Evolutionary conservation across 2,797 vertebrate species (phyloP).

Genomic region (Enteromius trimaculatus): DNA sequence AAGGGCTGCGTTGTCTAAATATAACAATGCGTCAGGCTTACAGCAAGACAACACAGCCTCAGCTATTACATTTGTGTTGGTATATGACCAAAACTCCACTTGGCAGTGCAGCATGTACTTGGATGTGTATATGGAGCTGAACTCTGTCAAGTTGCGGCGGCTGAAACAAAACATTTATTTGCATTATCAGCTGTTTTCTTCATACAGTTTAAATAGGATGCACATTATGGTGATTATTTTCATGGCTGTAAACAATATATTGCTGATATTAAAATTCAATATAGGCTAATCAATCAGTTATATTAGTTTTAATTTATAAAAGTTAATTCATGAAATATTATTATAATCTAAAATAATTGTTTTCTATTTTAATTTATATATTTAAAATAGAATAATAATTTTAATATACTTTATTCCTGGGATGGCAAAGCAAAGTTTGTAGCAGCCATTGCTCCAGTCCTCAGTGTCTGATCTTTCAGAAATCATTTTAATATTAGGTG

Average conservation of each 20-base stretch:
- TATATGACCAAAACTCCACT: slow-evolving; percentile 14
- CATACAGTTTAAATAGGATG: neutral
- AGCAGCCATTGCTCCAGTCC: neutral
- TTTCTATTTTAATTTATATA: neutral
- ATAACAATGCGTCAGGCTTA: slow-evolving; percentile 41
- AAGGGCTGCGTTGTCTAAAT: slow-evolving; percentile 67
- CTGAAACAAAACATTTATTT: neutral
- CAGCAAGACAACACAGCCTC: neutral
- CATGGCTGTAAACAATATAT: neutral
- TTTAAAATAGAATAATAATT: neutral
- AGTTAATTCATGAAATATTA: neutral
- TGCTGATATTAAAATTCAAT: too few relatives aligned
- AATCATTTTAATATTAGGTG: neutral
- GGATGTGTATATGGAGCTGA: neutral
- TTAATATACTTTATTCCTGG: neutral
- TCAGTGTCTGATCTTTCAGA: neutral
- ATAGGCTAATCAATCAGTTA: neutral
- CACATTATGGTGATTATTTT: neutral
- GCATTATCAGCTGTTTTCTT: neutral
- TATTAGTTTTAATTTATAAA: neutral
- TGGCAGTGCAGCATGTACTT: slow-evolving; percentile 13
- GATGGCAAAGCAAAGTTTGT: neutral
- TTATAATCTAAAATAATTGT: neutral
- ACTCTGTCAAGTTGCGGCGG: neutral
- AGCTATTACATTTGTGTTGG: slow-evolving; percentile 25